These are phyloP conservation scores for Trachelus stipa DNA, from an alignment of 2,888 invertebrate species.

Conservation along the genomic window DNA sequence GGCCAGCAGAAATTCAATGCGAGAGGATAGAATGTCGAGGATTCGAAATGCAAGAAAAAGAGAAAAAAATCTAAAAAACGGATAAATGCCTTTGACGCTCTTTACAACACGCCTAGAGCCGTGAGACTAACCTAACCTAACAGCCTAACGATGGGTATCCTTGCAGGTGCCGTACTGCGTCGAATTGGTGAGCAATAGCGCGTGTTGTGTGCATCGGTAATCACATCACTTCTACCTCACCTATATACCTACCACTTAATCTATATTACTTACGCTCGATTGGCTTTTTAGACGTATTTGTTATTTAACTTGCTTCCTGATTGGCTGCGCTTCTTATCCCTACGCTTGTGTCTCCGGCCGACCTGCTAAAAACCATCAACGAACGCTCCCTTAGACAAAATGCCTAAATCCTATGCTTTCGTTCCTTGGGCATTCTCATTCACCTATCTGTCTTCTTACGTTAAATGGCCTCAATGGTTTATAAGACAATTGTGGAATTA, in stretches of 20 bases:
- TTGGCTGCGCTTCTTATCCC: background rate
- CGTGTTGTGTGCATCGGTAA: conserved; percentile 96
- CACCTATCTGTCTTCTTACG: background rate
- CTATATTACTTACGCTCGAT: conserved; percentile 21
- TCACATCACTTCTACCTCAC: conserved; percentile 82
- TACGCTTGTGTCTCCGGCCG: background rate
- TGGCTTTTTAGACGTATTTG: background rate
- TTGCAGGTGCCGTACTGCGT: conserved; percentile 92
- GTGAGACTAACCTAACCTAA: conserved; percentile 58
- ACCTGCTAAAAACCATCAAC: background rate
- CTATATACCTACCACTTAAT: conserved; percentile 53
- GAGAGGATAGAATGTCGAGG: background rate
- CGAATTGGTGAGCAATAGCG: conserved; percentile 95
- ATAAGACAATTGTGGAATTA: background rate
- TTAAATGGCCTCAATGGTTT: background rate
- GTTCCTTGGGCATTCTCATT: background rate
- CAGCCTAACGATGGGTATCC: conserved; percentile 65
- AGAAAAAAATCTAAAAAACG: background rate
- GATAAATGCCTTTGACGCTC: background rate
- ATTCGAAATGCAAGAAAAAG: background rate
- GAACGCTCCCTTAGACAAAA: background rate
- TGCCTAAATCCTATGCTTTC: background rate
- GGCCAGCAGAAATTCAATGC: background rate
- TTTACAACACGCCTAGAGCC: conserved; percentile 9
- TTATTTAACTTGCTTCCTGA: conserved; percentile 11